Base-by-base conservation (phyloP, 2,888 invertebrate species). In the Troides helena region DNA sequence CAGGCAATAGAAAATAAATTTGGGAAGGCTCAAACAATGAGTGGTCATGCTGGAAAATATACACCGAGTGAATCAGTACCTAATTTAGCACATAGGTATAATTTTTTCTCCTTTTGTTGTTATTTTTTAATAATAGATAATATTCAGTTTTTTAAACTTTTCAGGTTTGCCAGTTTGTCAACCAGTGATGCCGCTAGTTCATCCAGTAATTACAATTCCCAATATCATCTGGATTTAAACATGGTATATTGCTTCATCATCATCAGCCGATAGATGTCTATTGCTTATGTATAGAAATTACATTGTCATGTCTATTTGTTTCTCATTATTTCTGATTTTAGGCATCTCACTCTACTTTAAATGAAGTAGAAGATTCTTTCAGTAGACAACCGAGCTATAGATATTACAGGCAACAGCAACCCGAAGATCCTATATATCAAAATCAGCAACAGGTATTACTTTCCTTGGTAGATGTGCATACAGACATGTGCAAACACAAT, bases 11-110 rank as follows among this genome's bases (percentile, higher is more conserved):
- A 93, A 77, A 96, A 96, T 82, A 96, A 96, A 85, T 96, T 96
- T 89, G 96, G 96, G 46, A 96, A 96, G 85, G 95, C 95, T 70
- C 96, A 96, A 83, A 96, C 96, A 39, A 93, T 96, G 81, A 95
- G 96, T 72, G 96, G 96, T 65, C 96, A 96, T 84, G 96, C 96
- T 80, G 96, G 96, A 74, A 96, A 96, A 87, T 97, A 96, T 83
- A 96, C 96, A 57, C 96, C 96, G 2, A 96, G 93, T 87, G 93
- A 93, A 83, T 93, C 93, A 77, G 92, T 93, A 73, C 92, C 93
- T 71, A 93, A 92, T 83, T 86, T 93, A 81, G 91, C 93, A 60
- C 88, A 92, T 75, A 90, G 93, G 93, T 92, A 85, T 74, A 67
- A 69, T 50, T 62, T 50, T 63, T 30, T 21, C 43, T 65, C 2